Conservation (phyloP, 1,140 invertebrate species). For the Heliconius nattereri region DNA sequence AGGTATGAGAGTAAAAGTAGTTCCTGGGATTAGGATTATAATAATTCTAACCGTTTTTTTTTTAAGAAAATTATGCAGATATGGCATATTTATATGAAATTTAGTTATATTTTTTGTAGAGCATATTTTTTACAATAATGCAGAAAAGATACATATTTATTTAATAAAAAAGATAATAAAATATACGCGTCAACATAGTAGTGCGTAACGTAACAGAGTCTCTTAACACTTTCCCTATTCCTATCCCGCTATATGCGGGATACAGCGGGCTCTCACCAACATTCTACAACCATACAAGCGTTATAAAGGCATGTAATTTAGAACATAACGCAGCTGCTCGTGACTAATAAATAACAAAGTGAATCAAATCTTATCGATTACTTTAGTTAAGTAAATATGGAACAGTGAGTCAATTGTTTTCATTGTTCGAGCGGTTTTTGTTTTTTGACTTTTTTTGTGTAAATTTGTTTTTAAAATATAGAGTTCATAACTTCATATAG, state of each 20-base stretch:
- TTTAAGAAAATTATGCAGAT: too few species aligned
- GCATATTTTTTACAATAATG: too few species aligned
- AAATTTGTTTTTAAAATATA: too few species aligned
- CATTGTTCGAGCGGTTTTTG: neutral
- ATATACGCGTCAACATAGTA: too few species aligned
- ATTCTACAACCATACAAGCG: neutral
- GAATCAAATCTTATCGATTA: slow-evolving; percentile 9
- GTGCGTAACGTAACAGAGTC: neutral
- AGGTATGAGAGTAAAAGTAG: too few species aligned
- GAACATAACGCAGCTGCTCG: neutral
- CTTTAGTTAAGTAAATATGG: slow-evolving; percentile 9
- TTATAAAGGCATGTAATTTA: slow-evolving; percentile 1
- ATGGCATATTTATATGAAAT: too few species aligned
- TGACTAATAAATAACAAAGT: slow-evolving; percentile 4
- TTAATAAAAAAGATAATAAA: too few species aligned
- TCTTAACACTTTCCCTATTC: neutral
- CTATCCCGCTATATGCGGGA: neutral
- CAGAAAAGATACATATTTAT: too few species aligned
- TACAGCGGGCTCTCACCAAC: neutral
- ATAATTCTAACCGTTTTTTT: too few species aligned
- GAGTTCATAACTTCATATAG: too few species aligned
- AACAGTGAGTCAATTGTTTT: slow-evolving; percentile 3
- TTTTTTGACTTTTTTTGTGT: neutral
- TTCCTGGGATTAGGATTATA: too few species aligned
- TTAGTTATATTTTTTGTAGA: too few species aligned